Conservation (phyloP, 2,888 invertebrate genomes). For the Chrysodeixis includens region DNA sequence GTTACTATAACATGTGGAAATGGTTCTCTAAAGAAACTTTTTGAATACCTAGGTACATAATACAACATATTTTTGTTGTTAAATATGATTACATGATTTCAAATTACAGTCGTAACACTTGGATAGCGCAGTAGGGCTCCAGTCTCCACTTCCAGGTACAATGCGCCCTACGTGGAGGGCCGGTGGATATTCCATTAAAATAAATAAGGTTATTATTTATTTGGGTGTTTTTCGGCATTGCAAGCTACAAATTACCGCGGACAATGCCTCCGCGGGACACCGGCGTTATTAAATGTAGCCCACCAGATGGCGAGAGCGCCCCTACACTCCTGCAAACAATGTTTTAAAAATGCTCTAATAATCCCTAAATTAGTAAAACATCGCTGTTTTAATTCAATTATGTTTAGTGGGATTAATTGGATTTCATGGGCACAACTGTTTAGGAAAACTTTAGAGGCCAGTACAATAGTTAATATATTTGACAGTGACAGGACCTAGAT, state of each 20-base stretch:
- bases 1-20: background rate
- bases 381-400: conserved; percentile 32
- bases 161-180: conserved; percentile 60
- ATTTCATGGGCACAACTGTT: background rate
- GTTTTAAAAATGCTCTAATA: conserved; percentile 69
- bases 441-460: too few relatives aligned
- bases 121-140: conserved; percentile 61
- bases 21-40: conserved; percentile 1
- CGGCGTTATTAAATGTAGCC: conserved; percentile 78
- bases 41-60: background rate
- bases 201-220: conserved; percentile 87
- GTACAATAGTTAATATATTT: too few relatives aligned
- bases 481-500: too few relatives aligned
- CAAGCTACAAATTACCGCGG: conserved; percentile 86
- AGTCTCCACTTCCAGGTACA: conserved; percentile 64
- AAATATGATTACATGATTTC: conserved; percentile 41
- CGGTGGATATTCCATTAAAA: conserved; percentile 80
- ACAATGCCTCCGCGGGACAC: conserved; percentile 86
- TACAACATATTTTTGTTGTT: conserved; percentile 22
- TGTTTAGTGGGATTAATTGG: conserved; percentile 18
- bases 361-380: conserved; percentile 55
- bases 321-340: conserved; percentile 66
- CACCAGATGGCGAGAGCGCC: conserved; percentile 81
- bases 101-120: conserved; percentile 61
- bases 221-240: conserved; percentile 82